Evolutionary conservation across 2,888 invertebrate genomes (phyloP).

Genomic region (Gibbula magus): DNA sequence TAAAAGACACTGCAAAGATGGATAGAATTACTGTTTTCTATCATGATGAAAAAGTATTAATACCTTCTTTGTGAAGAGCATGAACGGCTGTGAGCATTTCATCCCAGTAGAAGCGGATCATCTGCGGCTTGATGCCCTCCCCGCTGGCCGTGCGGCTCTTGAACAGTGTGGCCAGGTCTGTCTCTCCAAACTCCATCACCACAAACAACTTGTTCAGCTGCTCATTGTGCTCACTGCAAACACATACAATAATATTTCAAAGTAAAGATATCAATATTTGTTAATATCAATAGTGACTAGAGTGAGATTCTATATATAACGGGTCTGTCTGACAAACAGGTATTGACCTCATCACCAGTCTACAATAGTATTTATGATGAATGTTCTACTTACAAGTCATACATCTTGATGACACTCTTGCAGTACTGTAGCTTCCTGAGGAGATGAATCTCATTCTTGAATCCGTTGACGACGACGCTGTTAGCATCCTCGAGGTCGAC

Average conservation of each 20-base stretch:
- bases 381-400: constrained; percentile 86
- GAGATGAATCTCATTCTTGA: constrained; percentile 91
- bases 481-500: constrained; percentile 85
- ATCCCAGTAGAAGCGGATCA: constrained; percentile 91
- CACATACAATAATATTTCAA: neutral
- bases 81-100: constrained; percentile 94
- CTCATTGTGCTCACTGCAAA: constrained; percentile 83
- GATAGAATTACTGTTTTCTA: too few species aligned
- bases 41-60: neutral
- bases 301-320: neutral
- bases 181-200: constrained; percentile 94
- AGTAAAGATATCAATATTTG: neutral
- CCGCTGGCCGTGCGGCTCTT: constrained; percentile 53
- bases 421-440: constrained; percentile 88
- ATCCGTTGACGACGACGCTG: constrained; percentile 84
- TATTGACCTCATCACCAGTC: too few species aligned
- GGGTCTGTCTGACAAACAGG: neutral
- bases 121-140: constrained; percentile 81
- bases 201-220: constrained; percentile 82
- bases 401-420: constrained; percentile 87
- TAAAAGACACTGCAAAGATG: too few species aligned
- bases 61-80: constrained; percentile 92
- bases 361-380: neutral
- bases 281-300: too few species aligned
- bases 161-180: constrained; percentile 86